Base-by-base conservation (phyloP, 2,797 vertebrate species). In the Alauda arvensis region DNA sequence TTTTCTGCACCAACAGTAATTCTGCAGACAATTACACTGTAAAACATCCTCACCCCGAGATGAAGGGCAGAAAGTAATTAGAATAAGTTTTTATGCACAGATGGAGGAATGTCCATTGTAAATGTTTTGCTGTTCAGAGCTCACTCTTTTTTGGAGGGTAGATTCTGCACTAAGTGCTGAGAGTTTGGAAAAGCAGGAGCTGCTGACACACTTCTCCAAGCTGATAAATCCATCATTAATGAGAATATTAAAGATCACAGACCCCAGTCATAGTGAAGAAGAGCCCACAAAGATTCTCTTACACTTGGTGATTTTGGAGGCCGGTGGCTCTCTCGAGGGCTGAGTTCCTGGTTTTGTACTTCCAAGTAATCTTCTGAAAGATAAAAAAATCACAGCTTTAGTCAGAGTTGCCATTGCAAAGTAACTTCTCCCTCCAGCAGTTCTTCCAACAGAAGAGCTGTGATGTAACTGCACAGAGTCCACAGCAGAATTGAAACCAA, bases 241-340 rank as follows among this genome's bases (percentile, higher is more conserved):
- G 60, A 45, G 34, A 85, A 52, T 40, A 42, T 16, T 52, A 61
- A 68, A 68, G 40, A 37, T 42, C 24, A 39, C 42, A 65, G 77
- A 42, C 12, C 43, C 28, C 51, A 34, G 19, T 3, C 6, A 2
- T 0, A 11, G 11, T 18, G 31, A 39, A 34, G 25, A 74, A 48
- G 20, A 42, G 9, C 18, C 8, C 46, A 66, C 34, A 76, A 33
- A 68, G 53, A 53, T 77, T 77, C 26, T 68, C 82, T 97, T 95
- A 97, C 96, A 3, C 37, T 83, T 29, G 86, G 42, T 19, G 65
- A 85, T 75, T 90, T 74, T 2, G 84, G 86, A 57, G 83, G 85
- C 26, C 34, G 87, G 10, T 61, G 79, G 81, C 78, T 93, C 51
- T 89, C 87, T 75, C 3, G 55, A 24, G 62, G 16, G 31, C 10